Conservation (phyloP, 2,113 vertebrate species). For the Herpailurus yagouaroundi region DNA sequence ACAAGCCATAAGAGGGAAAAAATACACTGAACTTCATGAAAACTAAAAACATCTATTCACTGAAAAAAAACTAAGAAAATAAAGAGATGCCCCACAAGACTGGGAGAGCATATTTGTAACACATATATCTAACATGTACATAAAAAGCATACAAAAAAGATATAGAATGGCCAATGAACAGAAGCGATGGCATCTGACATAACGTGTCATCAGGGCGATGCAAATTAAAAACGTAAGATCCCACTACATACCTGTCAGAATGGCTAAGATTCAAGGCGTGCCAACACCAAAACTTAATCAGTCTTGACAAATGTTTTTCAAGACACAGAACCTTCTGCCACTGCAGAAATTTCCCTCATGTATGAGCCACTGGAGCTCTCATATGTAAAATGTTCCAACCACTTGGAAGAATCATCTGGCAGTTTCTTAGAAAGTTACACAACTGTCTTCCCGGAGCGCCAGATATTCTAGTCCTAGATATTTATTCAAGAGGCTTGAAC, state of each 20-base stretch:
- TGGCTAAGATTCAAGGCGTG: not conserved
- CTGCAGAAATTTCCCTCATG: too few species aligned
- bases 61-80: not conserved
- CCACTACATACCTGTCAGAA: fast-evolving
- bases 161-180: not conserved
- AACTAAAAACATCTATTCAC: not conserved
- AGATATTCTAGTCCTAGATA: not conserved
- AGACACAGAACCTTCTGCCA: too few species aligned
- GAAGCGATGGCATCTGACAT: not conserved
- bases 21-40: not conserved
- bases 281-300: not conserved
- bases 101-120: not conserved
- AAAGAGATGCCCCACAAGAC: not conserved
- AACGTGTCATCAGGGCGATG: not conserved
- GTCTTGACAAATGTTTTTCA: too few species aligned
- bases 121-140: not conserved
- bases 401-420: not conserved
- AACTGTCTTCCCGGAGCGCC: not conserved
- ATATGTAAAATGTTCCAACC: not conserved
- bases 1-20: not conserved
- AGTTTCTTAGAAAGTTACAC: not conserved
- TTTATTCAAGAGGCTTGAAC: not conserved
- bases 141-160: not conserved
- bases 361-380: not conserved
- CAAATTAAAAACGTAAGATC: not conserved